Base-by-base conservation (phyloP, 2,797 vertebrate species). In the Jordanella pulchra region DNA sequence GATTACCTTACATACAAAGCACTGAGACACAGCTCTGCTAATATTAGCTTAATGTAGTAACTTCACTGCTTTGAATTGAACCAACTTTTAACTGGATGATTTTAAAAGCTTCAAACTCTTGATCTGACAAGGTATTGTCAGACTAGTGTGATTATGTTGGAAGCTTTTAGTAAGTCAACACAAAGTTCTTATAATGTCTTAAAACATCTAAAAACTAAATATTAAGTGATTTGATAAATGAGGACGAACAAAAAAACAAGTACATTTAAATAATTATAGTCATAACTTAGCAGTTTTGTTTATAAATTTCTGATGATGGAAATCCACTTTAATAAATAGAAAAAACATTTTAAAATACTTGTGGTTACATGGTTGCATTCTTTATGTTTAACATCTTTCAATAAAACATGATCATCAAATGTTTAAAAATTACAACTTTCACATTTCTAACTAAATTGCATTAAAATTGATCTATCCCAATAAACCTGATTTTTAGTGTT, bases 1-100 rank as follows among this genome's bases (percentile, higher is more conserved):
- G 35, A 39, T 39, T 39, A 39, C 35, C 35, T 39, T 39, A 39
- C 35, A 39, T 67, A 73, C 70, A 69, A 76, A 63, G 53, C 73
- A 47, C 14, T 11, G 63, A 21, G 32, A 76, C 44, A n/a, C 6
- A 1, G 3, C 56, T 45, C 64, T 47, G 76, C 65, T 68, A 55
- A 60, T 13, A 47, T 58, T 27, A 50, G 27, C 12, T 23, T 18
- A 50, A 32, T 50, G 28, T 23, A 35, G 56, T 21, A 60, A 35
- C 56, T 12, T 32, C 28, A 7, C 27, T 50, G 50, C 9, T n/a
- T n/a, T 7, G 11, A n/a, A 51, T 7, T 7, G 7, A n/a, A 51
- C 47, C 15, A 48, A 18, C 3, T 48, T 48, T 48, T 11, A 1
- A 25, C 7, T 25, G 11, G 51, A 10, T 53, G 3, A 10, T 21